Percentiles rank a stretch among this genome's conserved stretches.
Evolutionary conservation across 1,140 invertebrate species (phyloP).

Genomic region (Hydropsyche tenuis): DNA sequence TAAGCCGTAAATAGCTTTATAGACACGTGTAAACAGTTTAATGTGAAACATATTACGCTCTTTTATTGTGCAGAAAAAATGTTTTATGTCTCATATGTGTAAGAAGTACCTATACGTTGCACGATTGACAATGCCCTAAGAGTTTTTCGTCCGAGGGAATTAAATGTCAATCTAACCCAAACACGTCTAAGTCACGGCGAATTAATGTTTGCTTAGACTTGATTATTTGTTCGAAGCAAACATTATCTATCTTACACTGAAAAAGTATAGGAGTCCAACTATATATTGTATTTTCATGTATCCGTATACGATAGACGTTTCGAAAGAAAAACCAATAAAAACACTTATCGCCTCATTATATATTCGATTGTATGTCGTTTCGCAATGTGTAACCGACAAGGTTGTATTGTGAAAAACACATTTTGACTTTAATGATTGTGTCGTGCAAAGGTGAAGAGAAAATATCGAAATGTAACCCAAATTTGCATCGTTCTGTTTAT

Average conservation of each 20-base stretch:
- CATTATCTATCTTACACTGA: background rate
- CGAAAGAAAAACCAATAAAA: slow-evolving; percentile 19
- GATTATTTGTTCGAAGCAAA: slow-evolving; percentile 31
- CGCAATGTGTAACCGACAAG: slow-evolving; percentile 25
- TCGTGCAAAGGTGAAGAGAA: background rate
- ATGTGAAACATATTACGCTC: too few species aligned
- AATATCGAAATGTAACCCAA: background rate
- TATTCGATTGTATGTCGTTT: slow-evolving; percentile 21
- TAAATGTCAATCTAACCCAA: slow-evolving; percentile 33
- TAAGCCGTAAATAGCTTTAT: too few species aligned
- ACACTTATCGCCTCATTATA: slow-evolving; percentile 23
- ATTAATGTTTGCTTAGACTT: slow-evolving; percentile 28
- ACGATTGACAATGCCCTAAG: too few species aligned
- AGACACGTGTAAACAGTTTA: too few species aligned
- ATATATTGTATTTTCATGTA: background rate
- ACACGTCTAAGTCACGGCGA: slow-evolving; percentile 21
- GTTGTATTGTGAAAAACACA: slow-evolving; percentile 26
- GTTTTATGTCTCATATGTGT: too few species aligned
- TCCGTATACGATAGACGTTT: background rate
- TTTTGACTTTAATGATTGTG: slow-evolving; percentile 9
- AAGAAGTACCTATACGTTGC: too few species aligned
- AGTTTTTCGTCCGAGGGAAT: slow-evolving; percentile 1
- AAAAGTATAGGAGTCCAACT: background rate
- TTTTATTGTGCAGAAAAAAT: too few species aligned
- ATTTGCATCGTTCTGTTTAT: background rate